These are phyloP conservation scores for Cryptocheilus praepositus DNA, from an alignment of 2,888 invertebrate species.

Conservation along the genomic window DNA sequence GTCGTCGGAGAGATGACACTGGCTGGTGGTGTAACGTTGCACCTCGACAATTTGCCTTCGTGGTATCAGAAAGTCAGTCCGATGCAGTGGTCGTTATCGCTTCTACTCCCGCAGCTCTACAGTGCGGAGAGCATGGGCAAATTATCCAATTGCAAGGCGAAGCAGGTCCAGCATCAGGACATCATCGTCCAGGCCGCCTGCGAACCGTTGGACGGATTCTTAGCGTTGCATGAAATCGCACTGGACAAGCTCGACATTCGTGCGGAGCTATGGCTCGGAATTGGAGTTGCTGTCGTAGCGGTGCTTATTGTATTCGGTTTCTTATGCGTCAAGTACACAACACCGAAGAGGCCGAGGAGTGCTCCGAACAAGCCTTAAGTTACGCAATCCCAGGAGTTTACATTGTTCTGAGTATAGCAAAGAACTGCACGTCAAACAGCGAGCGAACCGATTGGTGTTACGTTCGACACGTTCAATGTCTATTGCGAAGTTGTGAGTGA, in stretches of 20 bases:
- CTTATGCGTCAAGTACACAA: slow-evolving; percentile 75
- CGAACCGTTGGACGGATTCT: slow-evolving; percentile 86
- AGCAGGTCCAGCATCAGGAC: slow-evolving; percentile 88
- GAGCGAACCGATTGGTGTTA: too few relatives aligned
- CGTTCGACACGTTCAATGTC: too few relatives aligned
- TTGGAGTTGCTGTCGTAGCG: slow-evolving; percentile 79
- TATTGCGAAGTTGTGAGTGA: too few relatives aligned
- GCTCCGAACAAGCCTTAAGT: slow-evolving; percentile 80
- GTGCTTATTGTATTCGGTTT: slow-evolving; percentile 79
- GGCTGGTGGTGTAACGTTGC: slow-evolving; percentile 66
- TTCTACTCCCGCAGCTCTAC: slow-evolving; percentile 65
- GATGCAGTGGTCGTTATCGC: slow-evolving; percentile 66
- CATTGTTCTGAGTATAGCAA: too few relatives aligned
- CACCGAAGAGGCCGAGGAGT: slow-evolving; percentile 77
- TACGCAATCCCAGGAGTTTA: too few relatives aligned
- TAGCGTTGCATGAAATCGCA: slow-evolving; percentile 77
- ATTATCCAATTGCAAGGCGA: slow-evolving; percentile 68
- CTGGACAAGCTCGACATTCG: slow-evolving; percentile 75
- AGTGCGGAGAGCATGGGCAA: slow-evolving; percentile 57
- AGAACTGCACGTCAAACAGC: too few relatives aligned
- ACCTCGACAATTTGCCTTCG: slow-evolving; percentile 66
- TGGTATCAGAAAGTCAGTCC: slow-evolving; percentile 70
- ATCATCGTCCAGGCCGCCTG: slow-evolving; percentile 91
- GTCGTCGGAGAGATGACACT: slow-evolving; percentile 66
- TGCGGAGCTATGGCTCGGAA: slow-evolving; percentile 76